Percentiles rank a stretch among this genome's conserved stretches.
Conservation (phyloP, 2,888 invertebrate species). For the Sclerodermus sp. region DNA sequence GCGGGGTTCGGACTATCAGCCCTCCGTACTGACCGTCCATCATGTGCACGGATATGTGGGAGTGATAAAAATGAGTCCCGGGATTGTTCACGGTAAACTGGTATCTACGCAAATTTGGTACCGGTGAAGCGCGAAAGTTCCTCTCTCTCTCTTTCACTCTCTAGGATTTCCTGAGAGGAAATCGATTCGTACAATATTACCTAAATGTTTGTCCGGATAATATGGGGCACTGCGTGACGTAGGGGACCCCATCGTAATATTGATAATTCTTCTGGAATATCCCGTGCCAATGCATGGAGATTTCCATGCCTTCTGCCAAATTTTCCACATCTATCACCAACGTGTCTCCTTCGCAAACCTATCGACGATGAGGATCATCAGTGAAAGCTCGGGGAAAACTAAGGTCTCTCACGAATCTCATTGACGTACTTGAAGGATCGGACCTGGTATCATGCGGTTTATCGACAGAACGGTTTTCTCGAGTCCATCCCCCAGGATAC, state of each 20-base stretch:
- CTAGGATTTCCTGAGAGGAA: no score
- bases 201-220: conserved; percentile 82
- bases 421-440: conserved; percentile 77
- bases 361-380: conserved; percentile 36
- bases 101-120: conserved; percentile 18
- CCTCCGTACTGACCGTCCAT: conserved; percentile 27
- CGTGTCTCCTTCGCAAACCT: conserved; percentile 85
- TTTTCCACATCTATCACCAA: conserved; percentile 86
- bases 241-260: conserved; percentile 87
- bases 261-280: conserved; percentile 79
- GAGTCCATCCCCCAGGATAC: conserved; percentile 84
- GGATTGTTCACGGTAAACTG: conserved; percentile 20
- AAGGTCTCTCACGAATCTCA: no score
- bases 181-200: conserved; percentile 44
- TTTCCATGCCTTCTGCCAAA: conserved; percentile 82
- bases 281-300: conserved; percentile 91
- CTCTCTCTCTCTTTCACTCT: no score
- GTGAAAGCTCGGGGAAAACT: no score
- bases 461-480: conserved; percentile 80
- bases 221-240: conserved; percentile 87
- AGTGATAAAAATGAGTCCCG: conserved; percentile 37
- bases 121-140: no score
- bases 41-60: conserved; percentile 22
- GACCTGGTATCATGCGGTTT: conserved; percentile 88
- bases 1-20: conserved; percentile 21